phyloP scores from a whole-genome alignment of 2,113 vertebrate genomes.

The Dipodomys spectabilis region DNA sequence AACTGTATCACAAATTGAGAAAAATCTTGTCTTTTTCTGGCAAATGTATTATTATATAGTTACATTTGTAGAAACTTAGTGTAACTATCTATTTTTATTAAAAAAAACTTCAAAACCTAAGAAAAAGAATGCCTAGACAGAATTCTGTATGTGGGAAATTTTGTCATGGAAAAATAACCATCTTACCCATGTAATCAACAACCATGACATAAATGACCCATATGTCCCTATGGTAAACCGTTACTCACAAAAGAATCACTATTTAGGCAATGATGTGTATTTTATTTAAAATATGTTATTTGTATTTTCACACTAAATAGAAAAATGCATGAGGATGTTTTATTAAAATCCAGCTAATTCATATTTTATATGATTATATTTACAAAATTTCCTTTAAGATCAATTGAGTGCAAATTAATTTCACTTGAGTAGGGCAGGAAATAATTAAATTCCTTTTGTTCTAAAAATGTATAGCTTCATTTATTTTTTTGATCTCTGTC shows the following conservation, averaged over 20 bases:
- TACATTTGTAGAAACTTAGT: background rate
- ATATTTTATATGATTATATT: background rate
- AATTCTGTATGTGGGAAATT: background rate
- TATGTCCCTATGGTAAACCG: background rate
- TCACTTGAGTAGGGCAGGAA: slow-evolving; percentile 49
- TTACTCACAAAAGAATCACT: background rate
- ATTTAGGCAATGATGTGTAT: slow-evolving; percentile 7
- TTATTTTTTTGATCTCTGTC: slow-evolving; percentile 74
- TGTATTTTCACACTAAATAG: background rate
- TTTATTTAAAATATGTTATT: slow-evolving; percentile 29
- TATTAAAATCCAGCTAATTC: background rate
- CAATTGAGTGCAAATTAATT: slow-evolving; percentile 63
- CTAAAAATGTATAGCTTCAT: slow-evolving; percentile 57
- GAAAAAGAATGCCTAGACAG: background rate
- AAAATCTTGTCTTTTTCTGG: background rate
- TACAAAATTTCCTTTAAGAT: slow-evolving; percentile 55
- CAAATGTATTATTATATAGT: background rate
- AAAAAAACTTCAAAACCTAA: background rate
- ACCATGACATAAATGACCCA: background rate
- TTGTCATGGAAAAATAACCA: background rate
- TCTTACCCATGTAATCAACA: background rate
- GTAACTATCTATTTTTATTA: background rate
- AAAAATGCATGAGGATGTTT: background rate
- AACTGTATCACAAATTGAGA: background rate
- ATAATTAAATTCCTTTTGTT: slow-evolving; percentile 76